Evolutionary conservation across 2,113 vertebrate species (phyloP).

Genomic region (Pluvianellus socialis): DNA sequence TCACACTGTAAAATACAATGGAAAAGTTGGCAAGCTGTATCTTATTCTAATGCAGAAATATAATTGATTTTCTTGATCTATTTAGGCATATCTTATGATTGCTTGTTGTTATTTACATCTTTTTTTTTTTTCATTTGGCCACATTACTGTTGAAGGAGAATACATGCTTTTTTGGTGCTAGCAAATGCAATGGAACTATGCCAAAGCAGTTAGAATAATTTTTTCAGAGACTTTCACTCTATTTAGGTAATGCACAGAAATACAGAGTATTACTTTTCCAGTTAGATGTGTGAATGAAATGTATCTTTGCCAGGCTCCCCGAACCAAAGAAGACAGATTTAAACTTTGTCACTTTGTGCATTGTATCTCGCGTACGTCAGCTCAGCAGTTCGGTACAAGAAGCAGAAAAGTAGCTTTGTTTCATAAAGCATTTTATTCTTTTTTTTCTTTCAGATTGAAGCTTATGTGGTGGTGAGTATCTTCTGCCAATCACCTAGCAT

Average conservation of each 20-base stretch:
- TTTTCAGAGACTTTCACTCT: background rate
- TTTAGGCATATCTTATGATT: background rate
- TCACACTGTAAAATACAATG: background rate
- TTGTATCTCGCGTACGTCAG: background rate
- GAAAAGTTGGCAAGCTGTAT: background rate
- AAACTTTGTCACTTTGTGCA: background rate
- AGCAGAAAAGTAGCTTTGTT: background rate
- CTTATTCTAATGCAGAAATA: background rate
- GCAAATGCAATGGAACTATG: background rate
- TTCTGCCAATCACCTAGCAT: background rate
- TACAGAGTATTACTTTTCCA: background rate
- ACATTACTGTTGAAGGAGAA: background rate
- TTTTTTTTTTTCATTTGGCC: background rate
- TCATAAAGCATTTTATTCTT: background rate
- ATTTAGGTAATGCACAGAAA: background rate
- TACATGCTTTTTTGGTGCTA: background rate
- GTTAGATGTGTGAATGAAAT: background rate
- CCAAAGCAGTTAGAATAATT: background rate
- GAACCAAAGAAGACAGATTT: background rate
- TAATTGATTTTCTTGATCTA: background rate
- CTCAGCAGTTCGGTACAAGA: background rate
- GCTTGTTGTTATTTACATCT: background rate
- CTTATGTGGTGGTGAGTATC: constrained; percentile 90
- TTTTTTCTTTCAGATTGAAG: constrained; percentile 83
- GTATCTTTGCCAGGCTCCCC: background rate